Conservation (phyloP, 1,140 invertebrate genomes). For the Drosophila setifemur region DNA sequence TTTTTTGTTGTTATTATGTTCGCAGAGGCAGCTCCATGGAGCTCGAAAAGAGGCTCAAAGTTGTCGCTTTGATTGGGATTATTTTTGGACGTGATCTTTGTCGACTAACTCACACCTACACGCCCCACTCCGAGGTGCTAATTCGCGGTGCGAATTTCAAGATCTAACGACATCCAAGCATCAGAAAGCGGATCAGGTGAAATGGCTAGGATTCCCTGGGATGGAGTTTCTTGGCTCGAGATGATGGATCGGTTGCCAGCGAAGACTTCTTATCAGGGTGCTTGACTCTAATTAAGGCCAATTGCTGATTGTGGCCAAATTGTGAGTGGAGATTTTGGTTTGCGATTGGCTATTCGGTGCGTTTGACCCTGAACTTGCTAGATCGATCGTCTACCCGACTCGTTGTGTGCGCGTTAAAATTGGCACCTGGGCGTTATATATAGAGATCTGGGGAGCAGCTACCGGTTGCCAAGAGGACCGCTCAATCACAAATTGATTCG, state of each 20-base stretch:
- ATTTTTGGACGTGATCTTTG: slow-evolving; percentile 36
- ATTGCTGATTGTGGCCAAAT: not conserved
- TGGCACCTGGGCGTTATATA: slow-evolving; percentile 50
- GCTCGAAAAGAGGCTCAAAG: slow-evolving; percentile 5
- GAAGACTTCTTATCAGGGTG: slow-evolving; percentile 16
- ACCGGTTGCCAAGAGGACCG: slow-evolving; percentile 35
- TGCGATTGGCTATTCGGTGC: slow-evolving; percentile 9
- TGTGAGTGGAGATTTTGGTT: not conserved
- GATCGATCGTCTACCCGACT: not conserved
- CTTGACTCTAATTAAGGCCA: slow-evolving; percentile 30
- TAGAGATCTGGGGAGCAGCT: slow-evolving; percentile 16
- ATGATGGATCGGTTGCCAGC: slow-evolving; percentile 17
- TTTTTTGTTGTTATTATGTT: slow-evolving; percentile 12
- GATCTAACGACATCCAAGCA: not conserved
- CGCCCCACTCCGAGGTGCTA: slow-evolving; percentile 11
- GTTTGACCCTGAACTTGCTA: slow-evolving; percentile 45
- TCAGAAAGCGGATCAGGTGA: slow-evolving; percentile 19
- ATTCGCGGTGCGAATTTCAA: slow-evolving; percentile 27
- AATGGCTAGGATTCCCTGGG: slow-evolving; percentile 8
- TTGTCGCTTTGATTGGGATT: not conserved
- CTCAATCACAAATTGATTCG: slow-evolving; percentile 48
- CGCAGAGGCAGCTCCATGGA: slow-evolving; percentile 1
- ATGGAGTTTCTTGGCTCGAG: not conserved
- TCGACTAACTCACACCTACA: slow-evolving; percentile 24
- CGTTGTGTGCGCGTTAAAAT: slow-evolving; percentile 40